Evolutionary conservation across 2,113 vertebrate species (phyloP).

Genomic region (Dromaius novaehollandiae): DNA sequence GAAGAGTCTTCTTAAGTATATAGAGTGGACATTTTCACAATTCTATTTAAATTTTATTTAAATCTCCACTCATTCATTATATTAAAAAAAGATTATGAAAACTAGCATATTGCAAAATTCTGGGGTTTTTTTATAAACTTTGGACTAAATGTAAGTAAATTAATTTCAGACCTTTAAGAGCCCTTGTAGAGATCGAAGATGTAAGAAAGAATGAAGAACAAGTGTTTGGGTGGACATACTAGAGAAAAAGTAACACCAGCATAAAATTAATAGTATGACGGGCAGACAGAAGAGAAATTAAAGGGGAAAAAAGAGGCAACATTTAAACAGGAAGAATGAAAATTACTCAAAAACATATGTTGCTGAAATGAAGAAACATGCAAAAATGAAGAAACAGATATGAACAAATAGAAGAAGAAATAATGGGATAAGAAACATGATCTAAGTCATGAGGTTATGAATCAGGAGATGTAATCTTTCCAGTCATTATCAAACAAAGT

Average conservation of each 20-base stretch:
- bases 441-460: background rate
- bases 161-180: background rate
- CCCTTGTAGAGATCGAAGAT: background rate
- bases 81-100: background rate
- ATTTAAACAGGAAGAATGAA: background rate
- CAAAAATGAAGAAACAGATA: background rate
- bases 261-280: background rate
- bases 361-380: background rate
- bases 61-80: background rate
- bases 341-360: background rate
- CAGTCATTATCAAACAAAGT: background rate
- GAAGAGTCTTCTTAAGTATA: background rate
- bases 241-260: background rate
- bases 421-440: fast-evolving
- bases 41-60: fast-evolving
- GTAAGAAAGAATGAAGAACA: background rate
- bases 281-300: background rate
- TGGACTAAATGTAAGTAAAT: background rate
- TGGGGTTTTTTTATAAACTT: background rate
- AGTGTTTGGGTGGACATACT: background rate
- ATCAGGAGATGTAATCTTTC: background rate
- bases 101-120: background rate
- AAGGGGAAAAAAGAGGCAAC: background rate
- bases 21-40: background rate
- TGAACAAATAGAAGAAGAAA: background rate